A percentile compares a stretch with the other conserved stretches of the same genome.
phyloP scores from a whole-genome alignment of 2,888 invertebrate species.

The Periphyllus acericola region DNA sequence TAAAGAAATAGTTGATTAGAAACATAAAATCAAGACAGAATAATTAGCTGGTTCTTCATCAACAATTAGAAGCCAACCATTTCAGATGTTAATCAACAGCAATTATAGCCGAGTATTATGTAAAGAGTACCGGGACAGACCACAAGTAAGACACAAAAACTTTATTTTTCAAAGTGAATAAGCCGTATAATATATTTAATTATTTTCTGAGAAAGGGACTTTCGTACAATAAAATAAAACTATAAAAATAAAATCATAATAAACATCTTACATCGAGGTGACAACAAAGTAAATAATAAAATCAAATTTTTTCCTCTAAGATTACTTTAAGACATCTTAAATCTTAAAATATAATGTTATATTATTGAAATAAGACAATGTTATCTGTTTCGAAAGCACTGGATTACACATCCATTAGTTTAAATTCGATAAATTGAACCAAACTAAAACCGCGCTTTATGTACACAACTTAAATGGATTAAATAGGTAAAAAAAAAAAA shows the following conservation, averaged over 20 bases:
- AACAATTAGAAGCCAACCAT: too few relatives aligned
- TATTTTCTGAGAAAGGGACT: background rate
- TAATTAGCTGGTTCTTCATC: too few relatives aligned
- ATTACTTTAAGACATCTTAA: constrained; percentile 1
- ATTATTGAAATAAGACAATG: background rate
- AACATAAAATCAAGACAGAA: too few relatives aligned
- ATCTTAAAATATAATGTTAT: constrained; percentile 14
- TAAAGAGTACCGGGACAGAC: too few relatives aligned
- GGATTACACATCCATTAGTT: too few relatives aligned
- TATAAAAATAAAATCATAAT: constrained; percentile 30
- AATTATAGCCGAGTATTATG: too few relatives aligned
- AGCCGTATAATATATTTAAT: constrained; percentile 8
- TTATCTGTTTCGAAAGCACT: background rate
- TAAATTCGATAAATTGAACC: background rate
- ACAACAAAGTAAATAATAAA: background rate
- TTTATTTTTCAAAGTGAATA: background rate
- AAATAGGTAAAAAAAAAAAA: background rate
- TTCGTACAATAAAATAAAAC: background rate
- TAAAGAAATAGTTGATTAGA: too few relatives aligned
- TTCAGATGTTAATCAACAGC: too few relatives aligned
- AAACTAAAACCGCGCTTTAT: background rate
- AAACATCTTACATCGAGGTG: background rate
- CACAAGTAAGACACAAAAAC: too few relatives aligned
- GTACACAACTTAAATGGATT: background rate
- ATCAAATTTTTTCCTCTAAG: background rate